Evolutionary conservation across 1,140 invertebrate species (phyloP).

Genomic region (Liolophura sinensis): DNA sequence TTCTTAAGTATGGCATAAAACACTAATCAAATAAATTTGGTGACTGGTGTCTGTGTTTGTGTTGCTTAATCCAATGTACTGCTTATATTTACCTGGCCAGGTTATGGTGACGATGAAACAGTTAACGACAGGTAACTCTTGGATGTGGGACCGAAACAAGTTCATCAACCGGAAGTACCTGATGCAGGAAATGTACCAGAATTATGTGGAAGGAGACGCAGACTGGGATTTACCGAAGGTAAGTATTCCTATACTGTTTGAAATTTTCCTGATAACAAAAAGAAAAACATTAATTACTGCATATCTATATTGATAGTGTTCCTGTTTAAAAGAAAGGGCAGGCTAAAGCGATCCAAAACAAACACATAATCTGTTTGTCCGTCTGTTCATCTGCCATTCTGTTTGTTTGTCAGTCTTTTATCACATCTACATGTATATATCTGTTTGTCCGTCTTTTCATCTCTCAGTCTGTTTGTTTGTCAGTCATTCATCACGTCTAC

Average conservation of each 20-base stretch:
- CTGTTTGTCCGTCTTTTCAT: neutral
- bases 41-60: neutral
- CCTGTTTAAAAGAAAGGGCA: neutral
- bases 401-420: too few relatives aligned
- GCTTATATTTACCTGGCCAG: conserved; percentile 22
- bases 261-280: neutral
- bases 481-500: too few relatives aligned
- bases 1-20: too few relatives aligned
- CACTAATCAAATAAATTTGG: neutral
- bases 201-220: conserved; percentile 64
- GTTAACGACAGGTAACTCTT: conserved; percentile 62
- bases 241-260: conserved; percentile 1
- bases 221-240: conserved; percentile 52
- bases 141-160: conserved; percentile 65
- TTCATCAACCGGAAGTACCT: conserved; percentile 67
- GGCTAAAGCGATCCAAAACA: too few relatives aligned
- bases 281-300: neutral
- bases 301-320: too few relatives aligned
- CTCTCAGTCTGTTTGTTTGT: neutral
- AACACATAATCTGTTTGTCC: too few relatives aligned
- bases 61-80: neutral
- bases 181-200: conserved; percentile 71
- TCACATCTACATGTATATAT: too few relatives aligned
- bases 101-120: conserved; percentile 66
- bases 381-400: neutral